Evolutionary conservation across 2,113 vertebrate species (phyloP).

Genomic region (Dipodomys merriami): DNA sequence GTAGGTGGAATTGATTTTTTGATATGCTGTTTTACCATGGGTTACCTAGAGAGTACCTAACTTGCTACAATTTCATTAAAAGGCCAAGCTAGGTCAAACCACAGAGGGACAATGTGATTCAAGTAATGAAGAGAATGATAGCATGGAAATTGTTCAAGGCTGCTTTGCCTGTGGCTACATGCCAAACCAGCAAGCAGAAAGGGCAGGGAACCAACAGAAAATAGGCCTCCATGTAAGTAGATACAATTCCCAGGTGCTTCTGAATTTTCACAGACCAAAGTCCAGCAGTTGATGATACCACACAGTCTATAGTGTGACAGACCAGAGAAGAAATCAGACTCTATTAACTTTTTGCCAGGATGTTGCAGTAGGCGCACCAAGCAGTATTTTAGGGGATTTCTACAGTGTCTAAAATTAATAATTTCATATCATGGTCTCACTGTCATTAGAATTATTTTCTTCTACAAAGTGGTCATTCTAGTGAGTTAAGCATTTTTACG

Average conservation of each 20-base stretch:
- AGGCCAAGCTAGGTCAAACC: not conserved
- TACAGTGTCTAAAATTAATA: not conserved
- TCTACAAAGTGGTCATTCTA: not conserved
- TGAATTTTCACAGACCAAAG: not conserved
- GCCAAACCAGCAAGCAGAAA: not conserved
- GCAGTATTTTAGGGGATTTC: not conserved
- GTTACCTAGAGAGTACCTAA: not conserved
- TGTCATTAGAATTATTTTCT: not conserved
- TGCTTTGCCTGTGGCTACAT: not conserved
- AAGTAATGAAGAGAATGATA: not conserved
- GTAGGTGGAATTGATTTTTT: slow-evolving; percentile 16
- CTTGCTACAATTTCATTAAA: slow-evolving; percentile 6
- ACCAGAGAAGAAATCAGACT: not conserved
- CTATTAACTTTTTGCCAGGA: too few species aligned
- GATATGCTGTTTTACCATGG: slow-evolving; percentile 3
- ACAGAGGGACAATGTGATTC: not conserved
- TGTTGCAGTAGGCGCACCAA: too few species aligned
- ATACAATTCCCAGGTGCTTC: too few species aligned
- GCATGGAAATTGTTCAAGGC: not conserved
- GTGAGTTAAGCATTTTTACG: not conserved
- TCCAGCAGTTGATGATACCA: not conserved
- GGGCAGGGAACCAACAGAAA: not conserved
- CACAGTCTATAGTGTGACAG: not conserved
- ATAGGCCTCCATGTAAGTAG: not conserved
- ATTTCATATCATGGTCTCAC: not conserved